Percentiles rank a stretch among this genome's conserved stretches.
Evolutionary conservation across 2,888 invertebrate genomes (phyloP).

Genomic region (Automeris io): DNA sequence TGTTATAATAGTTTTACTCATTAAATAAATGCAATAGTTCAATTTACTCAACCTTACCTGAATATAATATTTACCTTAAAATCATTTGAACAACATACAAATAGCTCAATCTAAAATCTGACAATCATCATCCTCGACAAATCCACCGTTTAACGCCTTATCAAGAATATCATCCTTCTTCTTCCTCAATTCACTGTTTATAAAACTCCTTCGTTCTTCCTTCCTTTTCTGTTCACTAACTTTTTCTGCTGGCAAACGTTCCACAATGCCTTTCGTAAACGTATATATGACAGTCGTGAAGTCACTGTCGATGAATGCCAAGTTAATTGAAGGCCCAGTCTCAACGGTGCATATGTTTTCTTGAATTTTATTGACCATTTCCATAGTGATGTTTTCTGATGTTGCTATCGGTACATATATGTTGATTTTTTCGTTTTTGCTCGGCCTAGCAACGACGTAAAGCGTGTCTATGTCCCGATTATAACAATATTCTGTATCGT

Average conservation of each 20-base stretch:
- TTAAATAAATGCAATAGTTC: too few relatives aligned
- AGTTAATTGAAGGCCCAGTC: constrained; percentile 53
- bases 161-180: constrained; percentile 46
- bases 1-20: too few relatives aligned
- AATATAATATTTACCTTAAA: too few relatives aligned
- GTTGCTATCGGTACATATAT: constrained; percentile 64
- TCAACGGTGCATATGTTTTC: constrained; percentile 65
- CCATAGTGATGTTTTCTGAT: constrained; percentile 43
- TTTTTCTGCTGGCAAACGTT: constrained; percentile 39
- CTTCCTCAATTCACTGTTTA: constrained; percentile 57
- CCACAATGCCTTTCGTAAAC: constrained; percentile 54
- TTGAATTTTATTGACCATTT: constrained; percentile 52
- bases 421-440: constrained; percentile 52
- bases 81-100: neutral
- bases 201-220: constrained; percentile 48
- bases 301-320: constrained; percentile 65
- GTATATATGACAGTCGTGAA: constrained; percentile 63
- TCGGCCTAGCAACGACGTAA: constrained; percentile 59
- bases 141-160: constrained; percentile 57
- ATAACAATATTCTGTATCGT: constrained; percentile 66
- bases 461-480: constrained; percentile 60
- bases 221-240: constrained; percentile 33
- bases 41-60: too few relatives aligned
- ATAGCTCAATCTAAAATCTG: constrained; percentile 42
- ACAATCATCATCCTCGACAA: constrained; percentile 59